Evolutionary conservation across 1,140 invertebrate genomes (phyloP).

Genomic region (Aphidius gifuensis): DNA sequence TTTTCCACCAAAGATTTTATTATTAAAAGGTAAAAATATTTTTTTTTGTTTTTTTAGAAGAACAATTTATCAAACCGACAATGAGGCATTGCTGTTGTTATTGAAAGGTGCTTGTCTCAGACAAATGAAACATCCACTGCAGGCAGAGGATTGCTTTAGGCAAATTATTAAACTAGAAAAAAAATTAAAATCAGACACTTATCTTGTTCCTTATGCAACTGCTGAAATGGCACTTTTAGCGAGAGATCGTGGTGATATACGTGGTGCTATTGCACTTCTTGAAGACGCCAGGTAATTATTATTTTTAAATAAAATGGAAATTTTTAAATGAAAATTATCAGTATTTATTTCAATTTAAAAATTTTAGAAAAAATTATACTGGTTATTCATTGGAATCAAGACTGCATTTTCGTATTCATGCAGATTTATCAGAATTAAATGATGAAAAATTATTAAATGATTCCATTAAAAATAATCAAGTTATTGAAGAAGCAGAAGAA

Average conservation of each 20-base stretch:
- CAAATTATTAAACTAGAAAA: slow-evolving; percentile 70
- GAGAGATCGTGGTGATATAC: slow-evolving; percentile 63
- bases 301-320: slow-evolving; percentile 4
- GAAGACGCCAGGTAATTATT: slow-evolving; percentile 77
- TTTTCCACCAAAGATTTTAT: no score
- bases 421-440: slow-evolving; percentile 61
- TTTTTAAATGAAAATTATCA: neutral
- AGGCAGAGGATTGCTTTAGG: slow-evolving; percentile 75
- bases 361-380: slow-evolving; percentile 77
- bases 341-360: slow-evolving; percentile 2
- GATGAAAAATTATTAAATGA: neutral
- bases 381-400: slow-evolving; percentile 87
- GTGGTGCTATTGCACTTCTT: slow-evolving; percentile 69
- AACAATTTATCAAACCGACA: slow-evolving; percentile 69
- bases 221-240: slow-evolving; percentile 83
- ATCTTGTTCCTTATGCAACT: slow-evolving; percentile 81
- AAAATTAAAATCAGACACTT: slow-evolving; percentile 78
- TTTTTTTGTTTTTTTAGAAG: slow-evolving; percentile 38
- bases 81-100: slow-evolving; percentile 72
- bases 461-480: neutral
- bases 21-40: neutral
- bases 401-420: slow-evolving; percentile 89
- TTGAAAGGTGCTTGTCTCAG: slow-evolving; percentile 83
- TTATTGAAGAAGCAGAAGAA: slow-evolving; percentile 7
- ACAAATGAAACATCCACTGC: slow-evolving; percentile 66